Conservation (phyloP, 2,888 invertebrate genomes). For the Leptinotarsa juncta region DNA sequence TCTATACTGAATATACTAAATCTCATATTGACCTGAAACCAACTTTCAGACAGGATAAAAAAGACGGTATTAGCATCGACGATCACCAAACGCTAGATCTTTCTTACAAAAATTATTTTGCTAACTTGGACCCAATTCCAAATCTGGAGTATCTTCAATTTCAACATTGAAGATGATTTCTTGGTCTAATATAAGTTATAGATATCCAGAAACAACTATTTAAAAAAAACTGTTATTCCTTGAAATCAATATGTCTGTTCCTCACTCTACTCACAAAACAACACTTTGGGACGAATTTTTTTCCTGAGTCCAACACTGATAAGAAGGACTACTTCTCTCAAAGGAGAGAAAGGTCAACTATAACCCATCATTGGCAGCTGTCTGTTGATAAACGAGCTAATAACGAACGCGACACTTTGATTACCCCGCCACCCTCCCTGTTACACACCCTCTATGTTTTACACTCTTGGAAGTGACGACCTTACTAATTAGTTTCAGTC, state of each 20-base stretch:
- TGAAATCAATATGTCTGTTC: not conserved
- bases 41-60: no score
- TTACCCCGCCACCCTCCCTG: conserved; percentile 48
- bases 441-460: conserved; percentile 36
- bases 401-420: conserved; percentile 63
- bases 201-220: no score
- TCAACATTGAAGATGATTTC: no score
- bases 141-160: no score
- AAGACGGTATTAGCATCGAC: no score
- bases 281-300: not conserved
- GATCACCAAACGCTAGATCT: no score
- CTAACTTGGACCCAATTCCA: no score
- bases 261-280: not conserved
- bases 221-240: no score
- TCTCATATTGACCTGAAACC: no score
- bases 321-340: conserved; percentile 30
- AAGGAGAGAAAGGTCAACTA: conserved; percentile 55
- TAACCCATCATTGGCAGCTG: conserved; percentile 67
- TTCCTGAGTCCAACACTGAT: conserved; percentile 6
- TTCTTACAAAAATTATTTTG: no score
- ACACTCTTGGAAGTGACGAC: conserved; percentile 42
- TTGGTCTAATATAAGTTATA: no score
- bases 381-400: conserved; percentile 67
- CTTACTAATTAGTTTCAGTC: conserved; percentile 42
- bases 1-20: no score